phyloP scores from a whole-genome alignment of 92 coral and sea anemone species.

The Pocillopora grandis region DNA sequence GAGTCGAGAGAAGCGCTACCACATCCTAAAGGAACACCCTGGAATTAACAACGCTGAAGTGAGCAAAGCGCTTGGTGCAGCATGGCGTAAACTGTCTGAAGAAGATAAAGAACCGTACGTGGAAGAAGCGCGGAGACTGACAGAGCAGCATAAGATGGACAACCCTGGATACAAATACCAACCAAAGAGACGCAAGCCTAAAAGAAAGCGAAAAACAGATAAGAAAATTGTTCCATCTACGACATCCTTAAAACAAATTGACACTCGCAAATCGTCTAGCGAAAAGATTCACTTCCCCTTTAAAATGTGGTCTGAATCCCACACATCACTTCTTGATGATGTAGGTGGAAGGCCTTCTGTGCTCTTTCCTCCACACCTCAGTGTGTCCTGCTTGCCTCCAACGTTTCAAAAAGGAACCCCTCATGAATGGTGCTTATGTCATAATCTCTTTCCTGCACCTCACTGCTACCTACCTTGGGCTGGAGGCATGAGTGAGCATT shows the following conservation, averaged over 20 bases:
- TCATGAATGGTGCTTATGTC: conserved; percentile 25
- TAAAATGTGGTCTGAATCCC: not conserved
- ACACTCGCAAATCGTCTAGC: not conserved
- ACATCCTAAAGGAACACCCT: conserved; percentile 76
- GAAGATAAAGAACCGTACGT: conserved; percentile 83
- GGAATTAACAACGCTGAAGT: conserved; percentile 87
- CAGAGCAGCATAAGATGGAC: conserved; percentile 63
- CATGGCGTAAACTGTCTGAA: conserved; percentile 74
- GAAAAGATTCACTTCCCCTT: conserved; percentile 18
- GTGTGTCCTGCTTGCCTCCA: conserved; percentile 11
- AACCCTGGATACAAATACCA: conserved; percentile 82
- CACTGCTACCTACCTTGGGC: conserved; percentile 6
- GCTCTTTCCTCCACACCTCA: conserved; percentile 12
- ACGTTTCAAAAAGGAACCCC: conserved; percentile 8
- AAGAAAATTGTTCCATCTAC: conserved; percentile 3
- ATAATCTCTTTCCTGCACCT: conserved; percentile 9
- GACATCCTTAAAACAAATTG: not conserved
- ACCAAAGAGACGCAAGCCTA: conserved; percentile 61
- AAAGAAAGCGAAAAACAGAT: conserved; percentile 28
- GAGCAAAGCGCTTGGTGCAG: conserved; percentile 80
- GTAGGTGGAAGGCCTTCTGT: not conserved
- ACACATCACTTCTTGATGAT: not conserved
- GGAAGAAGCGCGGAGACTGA: conserved; percentile 71
- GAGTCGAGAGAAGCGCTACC: conserved; percentile 87
- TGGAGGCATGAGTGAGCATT: not conserved